These are phyloP conservation scores for Ariolimax columbianus DNA, from an alignment of 2,888 invertebrate species.

Conservation along the genomic window DNA sequence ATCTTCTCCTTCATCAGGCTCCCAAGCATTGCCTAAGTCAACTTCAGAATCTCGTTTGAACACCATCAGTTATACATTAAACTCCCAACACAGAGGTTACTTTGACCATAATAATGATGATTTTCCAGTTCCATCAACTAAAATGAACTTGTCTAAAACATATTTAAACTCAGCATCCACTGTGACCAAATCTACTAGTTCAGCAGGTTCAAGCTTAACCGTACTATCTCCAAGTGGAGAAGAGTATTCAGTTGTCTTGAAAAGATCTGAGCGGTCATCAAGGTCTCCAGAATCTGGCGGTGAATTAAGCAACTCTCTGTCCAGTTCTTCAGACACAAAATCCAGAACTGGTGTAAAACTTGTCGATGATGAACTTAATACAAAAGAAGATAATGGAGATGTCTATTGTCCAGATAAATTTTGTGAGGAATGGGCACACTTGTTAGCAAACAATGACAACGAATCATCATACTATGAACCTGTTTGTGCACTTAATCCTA, in stretches of 20 bases:
- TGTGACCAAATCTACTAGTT: neutral
- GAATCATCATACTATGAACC: constrained; percentile 35
- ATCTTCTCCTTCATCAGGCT: neutral
- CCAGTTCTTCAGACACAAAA: neutral
- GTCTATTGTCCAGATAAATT: neutral
- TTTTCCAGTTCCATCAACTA: neutral
- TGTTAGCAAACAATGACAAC: neutral
- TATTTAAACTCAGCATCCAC: neutral
- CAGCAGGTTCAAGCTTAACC: neutral
- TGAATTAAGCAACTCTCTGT: neutral
- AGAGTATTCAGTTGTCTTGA: constrained; percentile 44
- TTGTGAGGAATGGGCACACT: neutral
- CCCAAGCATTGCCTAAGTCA: neutral
- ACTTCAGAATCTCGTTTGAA: constrained; percentile 31
- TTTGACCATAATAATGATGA: neutral
- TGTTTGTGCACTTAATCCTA: constrained; percentile 1
- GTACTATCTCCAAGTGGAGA: constrained; percentile 20
- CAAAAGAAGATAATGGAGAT: neutral
- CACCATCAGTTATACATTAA: neutral
- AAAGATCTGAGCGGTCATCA: constrained; percentile 35
- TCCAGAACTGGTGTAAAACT: neutral
- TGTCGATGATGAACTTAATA: neutral
- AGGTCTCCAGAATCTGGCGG: constrained; percentile 17
- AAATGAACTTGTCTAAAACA: neutral
- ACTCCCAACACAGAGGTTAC: neutral